Percentiles rank a stretch among this genome's conserved stretches.
Evolutionary conservation across 2,113 vertebrate species (phyloP).

Genomic region (Myrmecophaga tridactyla): DNA sequence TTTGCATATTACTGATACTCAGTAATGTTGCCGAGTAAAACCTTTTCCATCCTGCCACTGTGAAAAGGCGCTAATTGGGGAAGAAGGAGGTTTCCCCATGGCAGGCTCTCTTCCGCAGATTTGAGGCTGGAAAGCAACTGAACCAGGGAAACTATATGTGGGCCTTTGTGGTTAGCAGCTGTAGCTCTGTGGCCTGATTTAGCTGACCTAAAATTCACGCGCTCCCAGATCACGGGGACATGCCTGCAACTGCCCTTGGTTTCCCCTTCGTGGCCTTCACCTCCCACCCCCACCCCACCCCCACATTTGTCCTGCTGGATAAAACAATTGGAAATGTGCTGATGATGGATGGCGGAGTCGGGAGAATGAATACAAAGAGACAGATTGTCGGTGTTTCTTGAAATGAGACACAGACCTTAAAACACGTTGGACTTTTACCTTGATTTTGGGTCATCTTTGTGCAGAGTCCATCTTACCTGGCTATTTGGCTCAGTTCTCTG

Average conservation of each 20-base stretch:
- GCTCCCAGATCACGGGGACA: constrained; percentile 77
- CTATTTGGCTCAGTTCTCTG: background rate
- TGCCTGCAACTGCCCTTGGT: constrained; percentile 75
- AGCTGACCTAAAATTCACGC: constrained; percentile 79
- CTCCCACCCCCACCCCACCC: background rate
- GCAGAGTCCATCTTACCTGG: background rate
- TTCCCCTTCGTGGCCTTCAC: constrained; percentile 46
- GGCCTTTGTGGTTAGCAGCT: constrained; percentile 82
- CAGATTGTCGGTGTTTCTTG: constrained; percentile 50
- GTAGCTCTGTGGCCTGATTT: constrained; percentile 81
- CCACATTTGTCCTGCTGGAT: constrained; percentile 71
- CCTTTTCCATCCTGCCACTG: constrained; percentile 71
- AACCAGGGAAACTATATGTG: constrained; percentile 75
- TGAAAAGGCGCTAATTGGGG: constrained; percentile 79
- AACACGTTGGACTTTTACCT: constrained; percentile 13
- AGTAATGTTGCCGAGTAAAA: constrained; percentile 77
- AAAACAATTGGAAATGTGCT: constrained; percentile 66
- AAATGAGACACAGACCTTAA: constrained; percentile 65
- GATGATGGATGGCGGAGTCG: constrained; percentile 45
- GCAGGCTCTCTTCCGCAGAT: constrained; percentile 80
- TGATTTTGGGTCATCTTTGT: background rate
- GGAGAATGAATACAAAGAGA: background rate
- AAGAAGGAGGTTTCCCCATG: constrained; percentile 79
- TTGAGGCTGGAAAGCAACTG: constrained; percentile 79
- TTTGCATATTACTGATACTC: constrained; percentile 79